These are phyloP conservation scores for Drymodes brunneopygia DNA, from an alignment of 2,113 vertebrate genomes.

Conservation along the genomic window DNA sequence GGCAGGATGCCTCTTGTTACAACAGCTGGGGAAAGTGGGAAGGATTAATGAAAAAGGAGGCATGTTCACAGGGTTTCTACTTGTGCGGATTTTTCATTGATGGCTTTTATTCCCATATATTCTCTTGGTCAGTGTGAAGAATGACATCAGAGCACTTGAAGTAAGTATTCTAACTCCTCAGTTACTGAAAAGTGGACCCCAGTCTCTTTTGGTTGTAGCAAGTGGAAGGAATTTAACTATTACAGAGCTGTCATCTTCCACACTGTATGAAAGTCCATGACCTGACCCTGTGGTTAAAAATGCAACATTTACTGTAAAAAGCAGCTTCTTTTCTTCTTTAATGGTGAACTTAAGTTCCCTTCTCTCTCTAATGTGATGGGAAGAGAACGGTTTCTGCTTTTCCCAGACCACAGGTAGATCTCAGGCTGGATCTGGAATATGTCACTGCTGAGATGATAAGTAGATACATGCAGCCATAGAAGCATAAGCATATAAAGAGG, in stretches of 20 bases:
- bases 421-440: not conserved
- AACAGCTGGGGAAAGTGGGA: not conserved
- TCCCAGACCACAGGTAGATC: not conserved
- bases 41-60: not conserved
- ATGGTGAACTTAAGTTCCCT: not conserved
- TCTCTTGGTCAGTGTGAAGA: not conserved
- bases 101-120: not conserved
- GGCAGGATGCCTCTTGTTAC: not conserved
- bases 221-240: not conserved
- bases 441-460: rapidly evolving
- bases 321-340: not conserved
- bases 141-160: not conserved
- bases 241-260: not conserved
- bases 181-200: not conserved
- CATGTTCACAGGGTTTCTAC: not conserved
- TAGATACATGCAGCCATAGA: not conserved
- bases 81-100: not conserved
- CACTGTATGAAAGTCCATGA: not conserved
- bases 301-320: not conserved
- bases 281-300: not conserved
- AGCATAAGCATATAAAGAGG: not conserved
- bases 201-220: not conserved
- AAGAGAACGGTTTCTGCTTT: not conserved
- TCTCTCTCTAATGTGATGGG: not conserved
- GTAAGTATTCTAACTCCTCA: not conserved